Evolutionary conservation across 2,888 invertebrate genomes (phyloP).

Genomic region (Aphodius granarius): DNA sequence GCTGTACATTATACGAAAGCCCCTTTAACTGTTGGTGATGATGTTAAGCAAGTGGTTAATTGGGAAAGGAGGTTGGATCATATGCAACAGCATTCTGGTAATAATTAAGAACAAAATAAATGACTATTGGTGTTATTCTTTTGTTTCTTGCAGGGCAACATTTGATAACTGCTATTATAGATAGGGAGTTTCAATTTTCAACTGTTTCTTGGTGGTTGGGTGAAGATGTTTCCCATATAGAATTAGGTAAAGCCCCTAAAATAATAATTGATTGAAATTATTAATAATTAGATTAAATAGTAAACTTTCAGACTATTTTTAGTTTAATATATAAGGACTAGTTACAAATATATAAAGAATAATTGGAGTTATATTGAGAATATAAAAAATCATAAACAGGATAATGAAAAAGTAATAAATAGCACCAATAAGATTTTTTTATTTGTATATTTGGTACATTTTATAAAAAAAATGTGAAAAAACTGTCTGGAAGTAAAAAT

Average conservation of each 20-base stretch:
- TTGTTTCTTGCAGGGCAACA: conserved; percentile 68
- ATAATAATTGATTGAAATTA: not conserved
- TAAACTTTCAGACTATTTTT: not conserved
- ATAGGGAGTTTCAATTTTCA: conserved; percentile 64
- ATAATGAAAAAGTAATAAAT: too few relatives aligned
- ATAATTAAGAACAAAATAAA: conserved; percentile 3
- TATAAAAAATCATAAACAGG: too few relatives aligned
- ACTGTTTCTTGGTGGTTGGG: conserved; percentile 88
- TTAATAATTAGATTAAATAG: not conserved
- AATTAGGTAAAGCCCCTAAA: conserved; percentile 61
- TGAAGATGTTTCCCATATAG: conserved; percentile 71
- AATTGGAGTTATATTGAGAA: too few relatives aligned
- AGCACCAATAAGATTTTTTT: too few relatives aligned
- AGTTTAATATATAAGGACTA: too few relatives aligned
- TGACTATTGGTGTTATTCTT: not conserved
- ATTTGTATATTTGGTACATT: too few relatives aligned
- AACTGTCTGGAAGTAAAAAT: too few relatives aligned
- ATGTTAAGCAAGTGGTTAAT: conserved; percentile 67
- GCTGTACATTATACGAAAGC: conserved; percentile 72
- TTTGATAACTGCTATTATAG: conserved; percentile 77
- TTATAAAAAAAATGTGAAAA: too few relatives aligned
- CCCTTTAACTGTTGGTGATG: conserved; percentile 64
- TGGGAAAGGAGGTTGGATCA: conserved; percentile 83
- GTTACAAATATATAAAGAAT: too few relatives aligned
- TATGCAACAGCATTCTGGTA: conserved; percentile 91